Base-by-base conservation (phyloP, 2,888 invertebrate genomes). In the Pasiphila rectangulata region DNA sequence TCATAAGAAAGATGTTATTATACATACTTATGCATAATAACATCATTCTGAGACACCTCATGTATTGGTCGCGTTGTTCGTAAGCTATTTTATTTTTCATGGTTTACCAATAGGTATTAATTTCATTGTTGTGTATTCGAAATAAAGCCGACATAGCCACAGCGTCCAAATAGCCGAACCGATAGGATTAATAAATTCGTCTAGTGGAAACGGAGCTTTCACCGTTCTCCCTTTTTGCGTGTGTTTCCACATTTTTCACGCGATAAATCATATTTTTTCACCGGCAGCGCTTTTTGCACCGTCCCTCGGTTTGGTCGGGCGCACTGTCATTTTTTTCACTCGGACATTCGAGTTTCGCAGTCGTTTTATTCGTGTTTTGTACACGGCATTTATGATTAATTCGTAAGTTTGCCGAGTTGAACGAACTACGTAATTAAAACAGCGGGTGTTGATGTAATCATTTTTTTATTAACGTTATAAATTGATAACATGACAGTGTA, bases 181-280 rank as follows among this genome's bases (percentile, higher is more conserved):
- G 76, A 79, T 82, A 79, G 81, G 79, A 82, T 86, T 87, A 87
- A 87, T 86, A 85, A 84, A 86, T 87, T 84, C 80, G 86, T 85
- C 79, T 79, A 78, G 82, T 79, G 81, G 78, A 80, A 84, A 80
- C 67, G 74, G 77, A 79, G 86, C 80, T 85, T 85, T 84, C 84
- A 80, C 80, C 81, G 69, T 75, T 70, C 68, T 76, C 76, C 78
- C 79, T 83, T 84, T 83, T 76, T 83, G 79, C 80, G 84, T 82
- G 84, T 86, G 83, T 85, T 87, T 87, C 81, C 85, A 86, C 88
- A 89, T 89, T 88, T 89, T 89, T 89, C 88, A 84, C 78, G 82
- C 76, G 57, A 83, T 89, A 88, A 88, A 89, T 89, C 89, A 89
- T 86, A 84, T 88, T 89, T 89, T 89, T 89, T 87, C 86, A 85